Base-by-base conservation (phyloP, 2,888 invertebrate species). In the Periphyllus acericola region DNA sequence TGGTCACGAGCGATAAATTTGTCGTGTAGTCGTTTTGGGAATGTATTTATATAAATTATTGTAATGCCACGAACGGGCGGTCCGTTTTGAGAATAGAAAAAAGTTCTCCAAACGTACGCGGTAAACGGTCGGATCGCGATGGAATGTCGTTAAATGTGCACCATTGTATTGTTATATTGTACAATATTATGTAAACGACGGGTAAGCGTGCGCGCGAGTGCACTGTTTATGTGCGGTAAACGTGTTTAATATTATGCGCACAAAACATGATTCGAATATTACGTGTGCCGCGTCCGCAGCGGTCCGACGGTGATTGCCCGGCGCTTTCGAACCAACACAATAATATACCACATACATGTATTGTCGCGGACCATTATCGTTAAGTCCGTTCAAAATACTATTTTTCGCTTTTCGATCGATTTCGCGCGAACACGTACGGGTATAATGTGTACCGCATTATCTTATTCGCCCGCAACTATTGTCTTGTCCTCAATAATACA, bases 361-460 rank as follows among this genome's bases (percentile, higher is more conserved):
- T 40, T 75, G 75, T 75, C 75, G 36, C 40, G 75, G 75, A 25
- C 40, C 40, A 75, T 75, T 75, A 60, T 17, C 14, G 25, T n/a
- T n/a, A n/a, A n/a, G 11, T 75, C 75, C 25, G 25, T 75, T 75
- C 40, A 75, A 40, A 75, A 75, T 8, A 40, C 75, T 21, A 14
- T 40, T 75, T 40, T 34, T n/a, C 40, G 40, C 25, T 75, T 75
- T 40, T n/a, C 40, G 75, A 40, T 75, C 75, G 8, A 40, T 25
- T 40, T 36, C 71, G 14, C 36, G 4, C 14, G 14, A 46, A 46
- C n/a, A n/a, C n/a, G n/a, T n/a, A n/a, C n/a, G n/a, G n/a, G n/a
- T n/a, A n/a, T n/a, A n/a, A n/a, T n/a, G n/a, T n/a, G n/a, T n/a
- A n/a, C n/a, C n/a, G n/a, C n/a, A n/a, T n/a, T n/a, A n/a, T n/a